phyloP scores from a whole-genome alignment of 37 sponge, comb jelly and placozoan species.

The Cladorhizidae sp. region DNA sequence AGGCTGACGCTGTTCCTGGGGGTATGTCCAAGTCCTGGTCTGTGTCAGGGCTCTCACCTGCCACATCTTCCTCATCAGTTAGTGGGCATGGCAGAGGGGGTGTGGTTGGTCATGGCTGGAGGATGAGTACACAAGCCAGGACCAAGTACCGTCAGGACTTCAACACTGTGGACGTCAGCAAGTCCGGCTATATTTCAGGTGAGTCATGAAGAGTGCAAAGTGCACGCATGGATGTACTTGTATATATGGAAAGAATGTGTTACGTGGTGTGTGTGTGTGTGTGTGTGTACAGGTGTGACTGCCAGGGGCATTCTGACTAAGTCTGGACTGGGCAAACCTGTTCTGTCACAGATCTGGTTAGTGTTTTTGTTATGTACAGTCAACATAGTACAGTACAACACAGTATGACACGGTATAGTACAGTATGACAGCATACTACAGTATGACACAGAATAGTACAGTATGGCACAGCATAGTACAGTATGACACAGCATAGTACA shows the following conservation, averaged over 20 bases:
- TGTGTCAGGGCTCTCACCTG: background rate
- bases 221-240: background rate
- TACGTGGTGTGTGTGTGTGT: background rate
- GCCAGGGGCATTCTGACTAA: constrained; percentile 43
- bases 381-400: background rate
- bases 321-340: constrained; percentile 37
- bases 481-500: background rate
- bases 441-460: background rate
- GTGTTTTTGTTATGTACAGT: background rate
- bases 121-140: constrained; percentile 11
- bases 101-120: constrained; percentile 36
- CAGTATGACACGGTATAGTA: too few species aligned
- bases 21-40: background rate
- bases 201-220: background rate
- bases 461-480: background rate
- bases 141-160: constrained; percentile 55
- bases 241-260: too few species aligned
- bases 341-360: constrained; percentile 75
- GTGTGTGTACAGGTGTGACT: constrained; percentile 18
- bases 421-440: too few species aligned
- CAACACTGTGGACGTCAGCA: constrained; percentile 45
- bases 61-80: background rate
- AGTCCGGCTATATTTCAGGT: constrained; percentile 50
- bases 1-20: background rate
- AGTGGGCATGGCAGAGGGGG: constrained; percentile 19